These are phyloP conservation scores for Rhinogobius similis DNA, from an alignment of 2,113 vertebrate species.

Conservation along the genomic window DNA sequence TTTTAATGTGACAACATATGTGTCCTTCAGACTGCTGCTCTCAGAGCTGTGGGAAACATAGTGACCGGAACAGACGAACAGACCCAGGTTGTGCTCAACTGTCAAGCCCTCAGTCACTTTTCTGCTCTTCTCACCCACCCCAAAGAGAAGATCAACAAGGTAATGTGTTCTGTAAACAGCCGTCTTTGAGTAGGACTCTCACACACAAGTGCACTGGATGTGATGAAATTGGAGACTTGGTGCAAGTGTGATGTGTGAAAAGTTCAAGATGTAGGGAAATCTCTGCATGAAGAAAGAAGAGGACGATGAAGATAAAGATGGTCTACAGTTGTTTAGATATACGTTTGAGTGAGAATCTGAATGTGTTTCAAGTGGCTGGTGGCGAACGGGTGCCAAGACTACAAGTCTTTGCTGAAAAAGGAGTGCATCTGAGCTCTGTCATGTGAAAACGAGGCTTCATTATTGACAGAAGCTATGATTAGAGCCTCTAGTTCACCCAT, in stretches of 20 bases:
- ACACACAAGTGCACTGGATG: conserved; percentile 67
- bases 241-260: conserved; percentile 65
- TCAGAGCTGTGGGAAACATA: conserved; percentile 97
- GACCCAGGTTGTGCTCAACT: conserved; percentile 98
- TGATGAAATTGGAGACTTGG: conserved; percentile 87
- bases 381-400: conserved; percentile 79
- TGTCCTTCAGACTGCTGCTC: conserved; percentile 86
- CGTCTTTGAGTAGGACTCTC: background rate
- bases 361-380: conserved; percentile 61
- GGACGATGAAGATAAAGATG: conserved; percentile 48
- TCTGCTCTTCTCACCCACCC: conserved; percentile 95
- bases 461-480: conserved; percentile 84
- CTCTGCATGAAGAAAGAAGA: conserved; percentile 12
- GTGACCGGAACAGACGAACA: conserved; percentile 98
- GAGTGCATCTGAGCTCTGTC: conserved; percentile 95
- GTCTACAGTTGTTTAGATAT: conserved; percentile 6
- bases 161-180: conserved; percentile 44
- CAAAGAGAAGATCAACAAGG: conserved; percentile 99
- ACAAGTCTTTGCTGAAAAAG: conserved; percentile 81
- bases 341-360: background rate
- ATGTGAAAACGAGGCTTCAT: conserved; percentile 62
- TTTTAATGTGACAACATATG: background rate
- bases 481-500: conserved; percentile 81
- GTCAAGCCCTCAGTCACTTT: conserved; percentile 95
- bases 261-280: conserved; percentile 22